phyloP scores from a whole-genome alignment of 1,140 invertebrate species.

The Calycopis cecrops region DNA sequence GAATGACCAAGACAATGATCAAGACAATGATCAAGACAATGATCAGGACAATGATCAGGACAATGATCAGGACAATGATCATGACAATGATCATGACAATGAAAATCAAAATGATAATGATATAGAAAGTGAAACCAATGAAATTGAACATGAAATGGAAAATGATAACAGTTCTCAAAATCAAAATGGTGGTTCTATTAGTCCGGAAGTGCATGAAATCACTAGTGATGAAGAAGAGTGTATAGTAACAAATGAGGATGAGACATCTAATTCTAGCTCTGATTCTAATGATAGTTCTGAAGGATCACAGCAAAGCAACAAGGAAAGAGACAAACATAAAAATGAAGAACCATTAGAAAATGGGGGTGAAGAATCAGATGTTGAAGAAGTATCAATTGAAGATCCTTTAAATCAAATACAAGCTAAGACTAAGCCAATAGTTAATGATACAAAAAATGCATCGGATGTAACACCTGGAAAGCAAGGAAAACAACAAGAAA shows the following conservation, averaged over 20 bases:
- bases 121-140: conserved; percentile 47
- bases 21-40: conserved; percentile 50
- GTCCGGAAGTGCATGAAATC: conserved; percentile 65
- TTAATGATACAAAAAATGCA: conserved; percentile 75
- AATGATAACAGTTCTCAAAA: conserved; percentile 51
- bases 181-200: conserved; percentile 57
- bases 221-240: conserved; percentile 67
- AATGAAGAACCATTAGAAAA: conserved; percentile 79
- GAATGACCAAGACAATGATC: conserved; percentile 49
- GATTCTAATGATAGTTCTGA: conserved; percentile 65
- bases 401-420: conserved; percentile 78
- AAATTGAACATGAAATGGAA: conserved; percentile 26
- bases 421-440: conserved; percentile 77
- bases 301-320: conserved; percentile 79
- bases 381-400: conserved; percentile 77
- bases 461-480: conserved; percentile 54
- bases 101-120: conserved; percentile 47
- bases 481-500: conserved; percentile 46
- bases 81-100: conserved; percentile 59
- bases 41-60: too few relatives aligned
- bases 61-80: too few relatives aligned
- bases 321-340: conserved; percentile 78
- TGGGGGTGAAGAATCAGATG: conserved; percentile 73
- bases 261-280: conserved; percentile 62
- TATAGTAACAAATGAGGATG: conserved; percentile 65